Evolutionary conservation across 2,797 vertebrate genomes (phyloP), one percentile per base, ranked within the genome.

Genomic region (Spea hammondii): DNA sequence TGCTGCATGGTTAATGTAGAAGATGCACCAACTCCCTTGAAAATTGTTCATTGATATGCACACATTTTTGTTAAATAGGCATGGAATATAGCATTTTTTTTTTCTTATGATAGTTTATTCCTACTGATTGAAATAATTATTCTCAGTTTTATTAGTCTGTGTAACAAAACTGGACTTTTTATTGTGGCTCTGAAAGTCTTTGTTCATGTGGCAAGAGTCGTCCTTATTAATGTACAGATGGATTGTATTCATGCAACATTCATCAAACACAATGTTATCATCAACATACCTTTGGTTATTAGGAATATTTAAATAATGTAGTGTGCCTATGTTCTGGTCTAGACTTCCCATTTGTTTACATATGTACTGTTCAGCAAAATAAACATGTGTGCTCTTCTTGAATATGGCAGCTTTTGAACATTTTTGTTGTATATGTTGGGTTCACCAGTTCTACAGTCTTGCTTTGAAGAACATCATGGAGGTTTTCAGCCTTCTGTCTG

Each of bases 391-490:
- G 4, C 8, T 79, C 17, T 48, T 32, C 32, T 4, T 47, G 1
- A 14, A 2, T 2, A 55, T 53, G 5, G 51, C 7, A 6, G 48
- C 60, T 47, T 4, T 76, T 46, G 8, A 10, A 12, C 17, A 46
- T 44, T 59, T 69, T 74, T 8, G 65, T 53, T 1, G 46, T 72
- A 79, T 79, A 74, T 12, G 78, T 74, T 12, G 70, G 67, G 46
- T 79, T 79, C 64, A 55, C 69, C n/a, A 79, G 54, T 64, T 79
- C 78, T 44, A 79, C 48, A 4, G 6, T 54, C 69, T 60, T 74
- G 12, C 47, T 11, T 14, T 46, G 14, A n/a, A 46, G 12, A 66
- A 10, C 4, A 47, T 32, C n/a, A 6, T 5, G 65, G 12, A 68
- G 55, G 13, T 14, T 47, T 14, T 74, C 55, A 6, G 69, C 47